Base-by-base conservation (phyloP, 2,113 vertebrate species). In the Epinephelus lanceolatus region DNA sequence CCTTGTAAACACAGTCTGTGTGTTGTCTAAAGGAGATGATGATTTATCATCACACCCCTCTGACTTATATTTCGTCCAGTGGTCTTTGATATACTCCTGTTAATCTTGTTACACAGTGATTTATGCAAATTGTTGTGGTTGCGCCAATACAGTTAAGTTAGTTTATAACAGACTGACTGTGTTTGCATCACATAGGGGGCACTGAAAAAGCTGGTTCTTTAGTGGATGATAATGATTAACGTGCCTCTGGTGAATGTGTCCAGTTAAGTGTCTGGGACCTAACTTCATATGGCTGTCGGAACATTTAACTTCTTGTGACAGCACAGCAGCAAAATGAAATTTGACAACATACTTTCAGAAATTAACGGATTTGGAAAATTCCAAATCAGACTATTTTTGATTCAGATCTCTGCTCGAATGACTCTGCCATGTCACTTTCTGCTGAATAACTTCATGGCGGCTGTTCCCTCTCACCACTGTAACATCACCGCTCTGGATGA, bases 391-490 rank as follows among this genome's bases (percentile, higher is more conserved):
- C 63, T 94, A 14, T 15, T 92, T 21, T 33, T 94, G 47, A 86
- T 94, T 59, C 94, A 94, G 88, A 1, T 80, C 0, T 18, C 97
- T 18, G 94, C 96, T 47, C 94, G 97, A 11, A 23, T 97, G 1
- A 94, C 95, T 47, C 69, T 98, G 3, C 97, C 98, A 4, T 90
- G 96, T 84, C 96, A 99, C 84, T 98, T 98, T 77, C 83, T 99
- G 66, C 91, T 98, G 76, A 97, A 98, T 74, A 96, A 96, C 85
- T 98, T 98, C 81, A 96, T 99, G 40, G 96, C 95, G 1, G 97
- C 95, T 0, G 95, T 95, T 49, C 97, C 97, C 0, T 71, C 94
- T 71, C 97, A 99, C 71, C 96, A 92, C 86, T 98, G 97, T 77
- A 81, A 95, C 77, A 86, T 97, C 83, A 91, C 92, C 12, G 45